Evolutionary conservation across 2,113 vertebrate genomes (phyloP), one percentile per base, ranked within the genome.

Genomic region (Trichomycterus rosablanca): DNA sequence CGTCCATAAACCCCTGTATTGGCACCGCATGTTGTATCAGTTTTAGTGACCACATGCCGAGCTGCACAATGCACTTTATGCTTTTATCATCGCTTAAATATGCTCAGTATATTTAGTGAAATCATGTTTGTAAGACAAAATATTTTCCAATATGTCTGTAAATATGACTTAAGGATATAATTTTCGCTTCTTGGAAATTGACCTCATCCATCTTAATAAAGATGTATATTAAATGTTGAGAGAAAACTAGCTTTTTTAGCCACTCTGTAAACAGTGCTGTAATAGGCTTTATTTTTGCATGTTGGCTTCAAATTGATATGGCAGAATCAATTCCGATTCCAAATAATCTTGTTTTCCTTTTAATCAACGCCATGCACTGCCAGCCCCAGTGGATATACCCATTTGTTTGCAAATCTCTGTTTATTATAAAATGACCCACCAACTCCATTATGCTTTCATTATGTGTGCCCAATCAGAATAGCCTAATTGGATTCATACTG

Each of bases 351-450:
- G 20, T 54, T 68, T 66, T 66, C 16, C 59, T 23, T 50, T 66
- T 54, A 34, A 66, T 34, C 46, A 32, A 24, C 7, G 24, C 19
- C 22, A 18, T 16, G 32, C 32, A 43, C 34, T 10, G 55, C 37
- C 23, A 16, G 39, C 53, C 58, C 54, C 61, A 67, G 61, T 70
- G 49, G 46, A 70, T 59, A 67, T 39, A 64, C 30, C 30, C 55
- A 37, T 67, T 70, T 30, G 64, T 67, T 67, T 74, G 26, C 54
- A 56, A 59, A 64, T 67, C 51, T 52, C 52, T 39, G 18, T 16
- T 32, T 66, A 70, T 67, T 63, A 59, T 42, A 54, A 64, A 59
- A 59, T 67, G 50, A 67, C 72, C 72, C 35, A 59, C 12, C 43
- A 15, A 19, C 30, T 59, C 23, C 7, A 44, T 52, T 48, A 40